Conservation (phyloP, 2,113 vertebrate species). For the Phyllostomus hastatus region DNA sequence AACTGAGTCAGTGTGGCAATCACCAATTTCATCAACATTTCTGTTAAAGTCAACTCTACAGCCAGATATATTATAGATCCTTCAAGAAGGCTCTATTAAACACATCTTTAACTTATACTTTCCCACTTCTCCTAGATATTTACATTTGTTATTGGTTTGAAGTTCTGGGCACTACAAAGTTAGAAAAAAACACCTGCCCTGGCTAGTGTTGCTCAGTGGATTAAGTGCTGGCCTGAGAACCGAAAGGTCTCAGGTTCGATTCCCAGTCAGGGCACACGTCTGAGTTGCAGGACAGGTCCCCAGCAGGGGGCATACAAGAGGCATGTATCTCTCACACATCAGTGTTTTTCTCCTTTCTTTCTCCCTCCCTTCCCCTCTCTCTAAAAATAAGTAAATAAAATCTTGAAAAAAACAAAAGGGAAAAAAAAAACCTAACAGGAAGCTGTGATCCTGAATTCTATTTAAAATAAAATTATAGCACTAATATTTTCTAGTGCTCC, state of each 20-base stretch:
- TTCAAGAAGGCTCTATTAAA: background rate
- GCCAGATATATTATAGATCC: background rate
- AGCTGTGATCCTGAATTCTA: background rate
- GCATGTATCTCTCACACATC: too few species aligned
- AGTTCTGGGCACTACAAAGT: background rate
- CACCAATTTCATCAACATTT: background rate
- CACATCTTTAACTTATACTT: background rate
- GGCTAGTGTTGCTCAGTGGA: too few species aligned
- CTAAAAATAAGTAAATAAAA: too few species aligned
- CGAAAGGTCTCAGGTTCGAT: too few species aligned
- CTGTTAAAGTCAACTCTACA: background rate
- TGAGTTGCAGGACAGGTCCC: too few species aligned
- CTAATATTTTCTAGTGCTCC: background rate
- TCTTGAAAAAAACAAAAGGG: too few species aligned
- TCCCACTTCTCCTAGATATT: background rate
- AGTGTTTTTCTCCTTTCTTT: too few species aligned
- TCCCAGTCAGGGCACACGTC: too few species aligned
- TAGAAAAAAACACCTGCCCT: background rate
- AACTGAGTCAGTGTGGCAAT: background rate
- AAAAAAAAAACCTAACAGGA: background rate
- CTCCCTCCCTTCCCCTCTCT: too few species aligned
- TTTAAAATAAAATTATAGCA: slow-evolving; percentile 17
- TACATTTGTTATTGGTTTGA: background rate
- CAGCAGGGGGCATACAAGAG: too few species aligned
- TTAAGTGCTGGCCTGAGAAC: too few species aligned